Evolutionary conservation across 2,113 vertebrate species (phyloP), one percentile per base, ranked within the genome.

Genomic region (Cryptotis parvus): DNA sequence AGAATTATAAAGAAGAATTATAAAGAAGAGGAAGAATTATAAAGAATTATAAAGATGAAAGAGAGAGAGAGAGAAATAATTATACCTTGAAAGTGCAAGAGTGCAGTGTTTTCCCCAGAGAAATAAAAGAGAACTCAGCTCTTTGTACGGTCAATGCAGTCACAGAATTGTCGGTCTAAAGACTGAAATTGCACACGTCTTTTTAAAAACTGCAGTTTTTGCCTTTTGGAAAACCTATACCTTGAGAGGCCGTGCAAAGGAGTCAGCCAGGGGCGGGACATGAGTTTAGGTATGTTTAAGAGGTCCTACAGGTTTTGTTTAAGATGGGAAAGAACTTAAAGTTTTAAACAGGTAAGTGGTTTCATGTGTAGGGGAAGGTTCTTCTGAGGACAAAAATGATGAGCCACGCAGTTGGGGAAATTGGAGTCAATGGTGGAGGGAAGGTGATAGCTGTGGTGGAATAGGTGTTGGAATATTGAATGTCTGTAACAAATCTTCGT

Each of bases 331-430:
- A 58, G 55, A 58, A 58, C 22, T 58, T 94, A 3, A 29, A 95
- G 97, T 96, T 98, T n/a, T 98, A 97, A 98, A 97, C 96, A 98
- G 96, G 97, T 98, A 98, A 98, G 97, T 95, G 96, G 95, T 98
- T 98, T 98, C 95, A 74, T 95, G 94, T 97, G 94, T 88, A 94
- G 92, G 3, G 93, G 91, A 43, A 96, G 91, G 52, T 55, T 18
- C 11, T 49, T 49, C 94, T 6, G 91, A 95, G 58, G 84, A 95
- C 95, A 96, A 88, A 91, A 91, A 94, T 87, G 95, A 96, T 92
- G 97, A 97, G 96, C 82, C 55, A 96, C 91, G 93, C 96, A 96
- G 94, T 95, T 93, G 45, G 45, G 45, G 14, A 49, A 49, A 49
- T 49, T 49, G 45, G 45, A 49, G 45, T 12, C 45, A 49, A 49